Evolutionary conservation across 2,888 invertebrate species (phyloP), one percentile per base, ranked within the genome.

Genomic region (Agrotis clavis): DNA sequence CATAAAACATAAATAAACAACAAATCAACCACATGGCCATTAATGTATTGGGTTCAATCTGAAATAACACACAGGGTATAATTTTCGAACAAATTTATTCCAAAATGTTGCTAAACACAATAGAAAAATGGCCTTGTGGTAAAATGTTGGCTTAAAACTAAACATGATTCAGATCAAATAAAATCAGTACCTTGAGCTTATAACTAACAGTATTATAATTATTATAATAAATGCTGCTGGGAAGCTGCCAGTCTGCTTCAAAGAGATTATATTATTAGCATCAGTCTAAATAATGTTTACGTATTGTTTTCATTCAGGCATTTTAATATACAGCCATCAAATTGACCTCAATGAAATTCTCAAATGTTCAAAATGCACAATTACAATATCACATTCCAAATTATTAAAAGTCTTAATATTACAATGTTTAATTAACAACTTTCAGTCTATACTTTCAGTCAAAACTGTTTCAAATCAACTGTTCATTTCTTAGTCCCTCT

Each of bases 61-160:
- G 92, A 95, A 95, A 95, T 95, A 87, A 96, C 83, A 95, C 90
- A 94, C 83, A 86, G 87, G 89, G 62, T 85, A 79, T 72, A 90
- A 89, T 90, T 90, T n/a, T 90, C 71, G 83, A 90, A 87, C 82
- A 86, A 83, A 77, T 93, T 94, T 94, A 92, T 93, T 94, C 81
- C 84, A 79, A 86, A 90, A 91, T 75, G 75, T 86, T 85, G 83
- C 88, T 89, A 90, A 92, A 90, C 86, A 89, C 89, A 90, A 91
- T 95, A 95, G 92, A 95, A 92, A 93, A 95, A 95, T 96, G 96
- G 96, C 96, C 96, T 79, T 92, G 94, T 94, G 94, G 94, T 95
- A 91, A 89, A 90, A 88, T 88, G 85, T 77, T 77, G 19, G 51
- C 80, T 83, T 87, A 87, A 64, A 73, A 71, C 67, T 82, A 79